Conservation (phyloP, 2,113 vertebrate genomes). For the Clarias magur region DNA sequence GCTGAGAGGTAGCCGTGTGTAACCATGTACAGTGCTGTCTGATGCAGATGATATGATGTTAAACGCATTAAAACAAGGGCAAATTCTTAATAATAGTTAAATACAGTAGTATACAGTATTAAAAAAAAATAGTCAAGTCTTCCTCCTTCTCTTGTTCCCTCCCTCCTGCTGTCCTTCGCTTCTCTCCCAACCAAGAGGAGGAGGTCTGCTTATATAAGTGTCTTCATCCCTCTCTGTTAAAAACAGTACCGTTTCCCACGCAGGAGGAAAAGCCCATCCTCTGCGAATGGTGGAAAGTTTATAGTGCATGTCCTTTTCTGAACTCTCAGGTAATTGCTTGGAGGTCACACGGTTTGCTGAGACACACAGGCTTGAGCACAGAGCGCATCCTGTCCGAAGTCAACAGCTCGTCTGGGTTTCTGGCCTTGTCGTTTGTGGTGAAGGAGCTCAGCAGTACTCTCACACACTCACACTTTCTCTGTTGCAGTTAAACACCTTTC, state of each 20-base stretch:
- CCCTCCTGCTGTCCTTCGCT: neutral
- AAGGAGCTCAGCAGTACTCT: neutral
- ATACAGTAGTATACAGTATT: too few species aligned
- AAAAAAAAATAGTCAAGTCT: neutral
- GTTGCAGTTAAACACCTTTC: neutral
- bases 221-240: neutral
- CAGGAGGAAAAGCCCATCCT: conserved; percentile 9
- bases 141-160: too few species aligned
- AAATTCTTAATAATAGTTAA: too few species aligned
- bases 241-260: neutral
- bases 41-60: neutral
- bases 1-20: neutral
- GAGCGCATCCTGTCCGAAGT: conserved; percentile 12
- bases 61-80: too few species aligned
- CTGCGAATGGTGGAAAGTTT: conserved; percentile 7
- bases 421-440: neutral
- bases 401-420: conserved; percentile 3
- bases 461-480: neutral
- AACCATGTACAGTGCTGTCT: neutral
- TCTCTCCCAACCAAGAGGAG: conserved; percentile 6
- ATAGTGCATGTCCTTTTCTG: neutral
- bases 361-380: neutral
- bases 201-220: conserved; percentile 4
- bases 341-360: neutral
- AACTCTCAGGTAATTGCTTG: neutral